Percentiles rank a stretch among this genome's conserved stretches.
Conservation (phyloP, 2,113 vertebrate species). For the Burhinus oedicnemus region DNA sequence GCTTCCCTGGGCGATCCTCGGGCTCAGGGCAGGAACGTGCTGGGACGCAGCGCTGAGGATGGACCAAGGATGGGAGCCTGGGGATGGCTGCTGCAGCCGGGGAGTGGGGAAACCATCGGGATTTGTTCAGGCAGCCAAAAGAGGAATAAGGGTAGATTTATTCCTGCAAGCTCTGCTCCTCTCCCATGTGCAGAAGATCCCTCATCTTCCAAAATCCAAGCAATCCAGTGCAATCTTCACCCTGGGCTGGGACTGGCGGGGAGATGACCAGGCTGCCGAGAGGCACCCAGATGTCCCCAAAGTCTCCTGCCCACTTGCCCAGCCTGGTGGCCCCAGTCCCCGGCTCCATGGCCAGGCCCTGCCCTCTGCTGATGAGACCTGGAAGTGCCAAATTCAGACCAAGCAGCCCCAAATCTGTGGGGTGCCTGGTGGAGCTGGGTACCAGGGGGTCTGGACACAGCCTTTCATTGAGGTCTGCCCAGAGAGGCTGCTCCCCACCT, state of each 20-base stretch:
- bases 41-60: neutral
- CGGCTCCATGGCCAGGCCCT: neutral
- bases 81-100: too few species aligned
- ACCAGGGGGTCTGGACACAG: fast-evolving
- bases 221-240: too few species aligned
- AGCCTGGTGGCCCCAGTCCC: neutral
- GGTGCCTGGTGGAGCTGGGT: neutral
- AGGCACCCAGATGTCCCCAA: neutral
- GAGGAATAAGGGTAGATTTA: neutral
- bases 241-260: neutral
- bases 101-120: neutral
- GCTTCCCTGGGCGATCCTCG: fast-evolving
- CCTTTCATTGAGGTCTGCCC: neutral
- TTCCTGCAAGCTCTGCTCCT: neutral
- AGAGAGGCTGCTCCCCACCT: neutral
- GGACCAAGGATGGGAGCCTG: neutral
- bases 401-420: neutral
- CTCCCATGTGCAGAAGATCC: neutral
- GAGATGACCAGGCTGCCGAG: neutral
- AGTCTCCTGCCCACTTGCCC: neutral
- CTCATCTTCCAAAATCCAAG: neutral
- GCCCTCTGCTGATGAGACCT: neutral
- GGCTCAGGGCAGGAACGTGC: neutral
- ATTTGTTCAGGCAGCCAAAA: neutral
- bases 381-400: neutral